A percentile compares a stretch with the other conserved stretches of the same genome.
phyloP scores from a whole-genome alignment of 1,140 invertebrate species.

The Brachionus paranguensis region DNA sequence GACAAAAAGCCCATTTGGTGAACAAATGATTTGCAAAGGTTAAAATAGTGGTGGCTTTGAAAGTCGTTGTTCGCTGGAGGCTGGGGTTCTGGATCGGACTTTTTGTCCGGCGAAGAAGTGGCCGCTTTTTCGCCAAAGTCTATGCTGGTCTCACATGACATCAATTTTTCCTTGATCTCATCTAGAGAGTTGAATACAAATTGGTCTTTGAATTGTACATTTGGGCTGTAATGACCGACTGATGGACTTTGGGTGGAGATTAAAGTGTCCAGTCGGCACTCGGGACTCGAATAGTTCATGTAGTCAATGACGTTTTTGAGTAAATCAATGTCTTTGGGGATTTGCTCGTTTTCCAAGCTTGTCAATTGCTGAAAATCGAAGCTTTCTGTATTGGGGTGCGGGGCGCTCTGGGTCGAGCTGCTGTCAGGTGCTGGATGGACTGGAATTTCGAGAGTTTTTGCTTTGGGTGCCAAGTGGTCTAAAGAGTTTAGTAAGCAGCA shows the following conservation, averaged over 20 bases:
- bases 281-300: slow-evolving; percentile 16
- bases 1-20: slow-evolving; percentile 81
- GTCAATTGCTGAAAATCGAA: slow-evolving; percentile 13
- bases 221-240: background rate
- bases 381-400: background rate
- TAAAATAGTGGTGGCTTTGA: background rate
- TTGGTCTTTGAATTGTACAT: background rate
- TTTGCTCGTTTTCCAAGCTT: background rate
- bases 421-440: background rate
- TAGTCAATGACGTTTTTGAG: background rate
- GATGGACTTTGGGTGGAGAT: background rate
- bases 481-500: slow-evolving; percentile 73
- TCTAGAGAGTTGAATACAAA: background rate
- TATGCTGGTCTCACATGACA: background rate
- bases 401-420: background rate
- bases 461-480: slow-evolving; percentile 44
- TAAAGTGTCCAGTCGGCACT: background rate
- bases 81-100: background rate
- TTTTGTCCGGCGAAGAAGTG: background rate
- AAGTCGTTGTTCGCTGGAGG: background rate
- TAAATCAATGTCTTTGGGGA: background rate
- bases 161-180: background rate
- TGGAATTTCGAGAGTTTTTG: background rate
- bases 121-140: background rate
- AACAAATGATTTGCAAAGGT: slow-evolving; percentile 74